Conservation (phyloP, 2,888 invertebrate species). For the Dascillus cervinus region DNA sequence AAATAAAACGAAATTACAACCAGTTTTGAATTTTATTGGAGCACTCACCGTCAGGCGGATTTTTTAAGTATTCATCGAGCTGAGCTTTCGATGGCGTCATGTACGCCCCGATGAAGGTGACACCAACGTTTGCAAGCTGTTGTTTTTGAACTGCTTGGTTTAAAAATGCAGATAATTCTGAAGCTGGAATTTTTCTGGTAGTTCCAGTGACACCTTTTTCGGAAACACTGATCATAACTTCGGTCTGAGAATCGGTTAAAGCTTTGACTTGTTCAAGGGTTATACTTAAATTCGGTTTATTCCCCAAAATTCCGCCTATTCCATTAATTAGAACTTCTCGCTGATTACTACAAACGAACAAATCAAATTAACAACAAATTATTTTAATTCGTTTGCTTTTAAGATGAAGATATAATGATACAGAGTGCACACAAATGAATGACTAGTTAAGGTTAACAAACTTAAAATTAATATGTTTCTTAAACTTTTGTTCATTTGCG, state of each 20-base stretch:
- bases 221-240: conserved; percentile 62
- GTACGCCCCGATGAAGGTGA: conserved; percentile 63
- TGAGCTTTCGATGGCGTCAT: conserved; percentile 71
- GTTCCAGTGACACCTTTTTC: conserved; percentile 61
- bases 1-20: too few relatives aligned
- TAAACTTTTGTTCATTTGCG: not conserved
- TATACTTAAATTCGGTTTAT: conserved; percentile 74
- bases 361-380: not conserved
- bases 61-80: conserved; percentile 80
- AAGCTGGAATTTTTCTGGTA: conserved; percentile 63
- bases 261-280: conserved; percentile 71
- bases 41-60: conserved; percentile 68
- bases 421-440: too few relatives aligned
- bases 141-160: conserved; percentile 63
- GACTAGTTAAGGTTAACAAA: too few relatives aligned
- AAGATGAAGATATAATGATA: conserved; percentile 3
- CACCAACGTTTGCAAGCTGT: conserved; percentile 66
- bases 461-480: too few relatives aligned
- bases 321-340: conserved; percentile 63
- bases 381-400: too few relatives aligned
- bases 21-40: too few relatives aligned
- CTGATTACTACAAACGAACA: conserved; percentile 46
- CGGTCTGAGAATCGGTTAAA: conserved; percentile 70
- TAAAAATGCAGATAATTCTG: conserved; percentile 62
- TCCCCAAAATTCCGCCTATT: conserved; percentile 66